Evolutionary conservation across 2,888 invertebrate species (phyloP).

Genomic region (Dryocosmus kuriphilus): DNA sequence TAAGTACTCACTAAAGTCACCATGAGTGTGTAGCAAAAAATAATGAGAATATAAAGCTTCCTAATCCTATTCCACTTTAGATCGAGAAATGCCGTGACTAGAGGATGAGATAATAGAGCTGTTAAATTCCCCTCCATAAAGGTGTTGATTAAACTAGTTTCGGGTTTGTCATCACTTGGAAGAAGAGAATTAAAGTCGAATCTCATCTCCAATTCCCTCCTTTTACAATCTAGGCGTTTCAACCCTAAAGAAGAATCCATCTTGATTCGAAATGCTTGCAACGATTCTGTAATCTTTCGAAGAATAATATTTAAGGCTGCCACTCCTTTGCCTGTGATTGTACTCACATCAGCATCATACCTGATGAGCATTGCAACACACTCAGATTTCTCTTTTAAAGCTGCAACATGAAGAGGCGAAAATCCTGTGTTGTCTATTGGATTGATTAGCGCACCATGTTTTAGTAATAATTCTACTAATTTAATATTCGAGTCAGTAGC

Average conservation of each 20-base stretch:
- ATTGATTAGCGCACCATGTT: slow-evolving; percentile 74
- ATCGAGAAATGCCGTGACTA: slow-evolving; percentile 78
- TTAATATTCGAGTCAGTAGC: slow-evolving; percentile 70
- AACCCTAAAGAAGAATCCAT: slow-evolving; percentile 75
- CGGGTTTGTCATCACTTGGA: slow-evolving; percentile 73
- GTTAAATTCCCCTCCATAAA: too few species aligned
- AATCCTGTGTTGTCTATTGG: slow-evolving; percentile 75
- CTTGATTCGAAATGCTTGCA: slow-evolving; percentile 76
- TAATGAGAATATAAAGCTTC: slow-evolving; percentile 73
- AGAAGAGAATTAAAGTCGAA: slow-evolving; percentile 74
- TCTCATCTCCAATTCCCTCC: slow-evolving; percentile 74
- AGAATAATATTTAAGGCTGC: slow-evolving; percentile 77
- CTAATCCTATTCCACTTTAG: slow-evolving; percentile 79
- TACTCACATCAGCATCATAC: too few species aligned
- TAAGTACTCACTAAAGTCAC: slow-evolving; percentile 74
- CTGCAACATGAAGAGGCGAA: slow-evolving; percentile 78
- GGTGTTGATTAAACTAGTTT: too few species aligned
- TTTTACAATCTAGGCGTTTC: slow-evolving; percentile 70
- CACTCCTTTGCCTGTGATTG: too few species aligned
- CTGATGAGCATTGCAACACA: slow-evolving; percentile 77
- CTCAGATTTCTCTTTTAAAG: slow-evolving; percentile 77
- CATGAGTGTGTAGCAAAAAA: slow-evolving; percentile 72
- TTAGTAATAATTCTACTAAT: too few species aligned
- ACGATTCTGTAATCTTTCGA: slow-evolving; percentile 77
- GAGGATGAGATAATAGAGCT: slow-evolving; percentile 77